Conservation (phyloP, 2,888 invertebrate species). For the Nephrotoma appendiculata region DNA sequence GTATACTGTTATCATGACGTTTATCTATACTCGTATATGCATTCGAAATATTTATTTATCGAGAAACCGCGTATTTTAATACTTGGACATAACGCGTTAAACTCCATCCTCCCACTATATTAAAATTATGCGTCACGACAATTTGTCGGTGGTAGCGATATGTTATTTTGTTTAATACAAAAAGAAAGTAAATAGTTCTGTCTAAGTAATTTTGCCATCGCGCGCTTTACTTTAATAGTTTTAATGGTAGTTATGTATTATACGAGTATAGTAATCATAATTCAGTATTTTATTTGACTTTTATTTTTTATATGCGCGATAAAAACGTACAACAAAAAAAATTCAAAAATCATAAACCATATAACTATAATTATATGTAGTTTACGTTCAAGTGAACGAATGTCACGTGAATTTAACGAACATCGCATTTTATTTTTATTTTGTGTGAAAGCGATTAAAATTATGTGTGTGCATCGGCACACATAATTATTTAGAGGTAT, state of each 20-base stretch:
- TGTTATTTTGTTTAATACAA: background rate
- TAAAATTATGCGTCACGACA: background rate
- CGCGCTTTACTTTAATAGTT: background rate
- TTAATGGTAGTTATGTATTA: background rate
- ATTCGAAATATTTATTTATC: background rate
- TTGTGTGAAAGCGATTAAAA: background rate
- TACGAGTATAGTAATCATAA: background rate
- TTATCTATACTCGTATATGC: background rate
- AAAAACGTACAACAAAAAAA: background rate
- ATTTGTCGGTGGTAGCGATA: background rate
- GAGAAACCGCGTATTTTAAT: background rate
- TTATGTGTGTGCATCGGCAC: background rate
- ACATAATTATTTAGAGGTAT: background rate
- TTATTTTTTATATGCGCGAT: background rate
- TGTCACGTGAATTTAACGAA: background rate
- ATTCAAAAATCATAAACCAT: background rate
- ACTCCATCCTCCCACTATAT: background rate
- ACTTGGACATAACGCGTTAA: background rate
- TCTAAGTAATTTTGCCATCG: background rate
- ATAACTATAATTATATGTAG: background rate
- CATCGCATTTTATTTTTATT: background rate
- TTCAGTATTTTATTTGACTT: background rate
- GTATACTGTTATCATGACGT: background rate
- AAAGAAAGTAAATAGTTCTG: background rate
- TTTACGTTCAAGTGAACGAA: background rate